A percentile compares a stretch with the other conserved stretches of the same genome.
Evolutionary conservation across 2,888 invertebrate species (phyloP).

Genomic region (Heliconius hortense): DNA sequence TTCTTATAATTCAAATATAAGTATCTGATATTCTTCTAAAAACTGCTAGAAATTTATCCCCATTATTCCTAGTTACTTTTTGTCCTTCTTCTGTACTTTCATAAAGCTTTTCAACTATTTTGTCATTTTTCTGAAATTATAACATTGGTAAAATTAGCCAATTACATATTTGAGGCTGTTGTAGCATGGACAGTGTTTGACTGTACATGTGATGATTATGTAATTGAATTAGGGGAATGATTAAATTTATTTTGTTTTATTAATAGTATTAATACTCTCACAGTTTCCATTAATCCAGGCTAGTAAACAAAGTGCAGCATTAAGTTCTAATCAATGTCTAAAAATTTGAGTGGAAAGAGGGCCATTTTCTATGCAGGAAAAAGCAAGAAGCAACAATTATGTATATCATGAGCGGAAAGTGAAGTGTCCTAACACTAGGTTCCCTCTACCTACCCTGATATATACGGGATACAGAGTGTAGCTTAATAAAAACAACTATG

Average conservation of each 20-base stretch:
- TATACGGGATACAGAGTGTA: too few species aligned
- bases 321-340: neutral
- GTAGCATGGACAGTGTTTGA: too few species aligned
- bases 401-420: neutral
- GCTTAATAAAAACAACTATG: neutral
- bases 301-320: neutral
- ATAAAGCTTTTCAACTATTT: slow-evolving; percentile 93
- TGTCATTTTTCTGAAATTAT: slow-evolving; percentile 87
- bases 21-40: slow-evolving; percentile 84
- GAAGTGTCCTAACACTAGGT: too few species aligned
- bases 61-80: slow-evolving; percentile 97
- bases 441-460: too few species aligned
- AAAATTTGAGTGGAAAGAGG: neutral
- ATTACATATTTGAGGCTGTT: neutral
- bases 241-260: neutral
- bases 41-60: slow-evolving; percentile 95
- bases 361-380: neutral
- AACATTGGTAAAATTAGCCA: neutral
- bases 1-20: slow-evolving; percentile 41
- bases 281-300: neutral
- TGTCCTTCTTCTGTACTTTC: slow-evolving; percentile 98
- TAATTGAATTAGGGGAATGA: neutral
- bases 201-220: neutral
- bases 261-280: too few species aligned
- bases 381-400: neutral